phyloP scores from a whole-genome alignment of 1,140 invertebrate species.

The Polypedilum pembai region DNA sequence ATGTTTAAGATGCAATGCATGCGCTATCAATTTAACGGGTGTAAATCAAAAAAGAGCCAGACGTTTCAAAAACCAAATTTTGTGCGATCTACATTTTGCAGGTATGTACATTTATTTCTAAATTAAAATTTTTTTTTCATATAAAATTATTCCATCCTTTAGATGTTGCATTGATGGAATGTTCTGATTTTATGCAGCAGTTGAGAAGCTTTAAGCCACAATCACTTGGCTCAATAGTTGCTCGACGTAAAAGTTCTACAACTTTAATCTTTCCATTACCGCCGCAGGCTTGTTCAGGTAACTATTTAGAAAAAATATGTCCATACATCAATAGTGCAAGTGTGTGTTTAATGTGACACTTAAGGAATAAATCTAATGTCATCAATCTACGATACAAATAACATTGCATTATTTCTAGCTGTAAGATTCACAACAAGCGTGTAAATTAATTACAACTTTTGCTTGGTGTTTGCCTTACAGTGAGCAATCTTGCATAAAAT shows the following conservation, averaged over 20 bases:
- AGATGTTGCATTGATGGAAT: constrained; percentile 92
- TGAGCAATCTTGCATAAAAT: constrained; percentile 34
- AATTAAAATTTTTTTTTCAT: constrained; percentile 4
- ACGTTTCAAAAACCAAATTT: constrained; percentile 50
- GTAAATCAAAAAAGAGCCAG: constrained; percentile 65
- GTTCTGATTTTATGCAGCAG: constrained; percentile 93
- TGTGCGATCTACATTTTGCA: constrained; percentile 44
- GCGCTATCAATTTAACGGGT: constrained; percentile 83
- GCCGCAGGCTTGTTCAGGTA: constrained; percentile 89
- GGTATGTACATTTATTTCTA: neutral
- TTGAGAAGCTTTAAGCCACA: constrained; percentile 90
- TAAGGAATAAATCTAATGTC: no score
- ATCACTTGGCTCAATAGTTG: constrained; percentile 86
- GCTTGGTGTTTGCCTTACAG: constrained; percentile 46
- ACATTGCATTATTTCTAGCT: constrained; percentile 33
- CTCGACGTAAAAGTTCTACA: constrained; percentile 82
- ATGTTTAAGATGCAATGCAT: constrained; percentile 91
- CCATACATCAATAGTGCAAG: neutral
- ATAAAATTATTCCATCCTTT: constrained; percentile 43
- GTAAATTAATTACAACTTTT: constrained; percentile 31
- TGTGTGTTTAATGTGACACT: no score
- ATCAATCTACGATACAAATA: no score
- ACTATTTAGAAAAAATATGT: constrained; percentile 35
- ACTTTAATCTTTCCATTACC: constrained; percentile 89
- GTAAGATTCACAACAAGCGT: constrained; percentile 42